Evolutionary conservation across 2,888 invertebrate genomes (phyloP).

Genomic region (Cryptosula pallasiana): DNA sequence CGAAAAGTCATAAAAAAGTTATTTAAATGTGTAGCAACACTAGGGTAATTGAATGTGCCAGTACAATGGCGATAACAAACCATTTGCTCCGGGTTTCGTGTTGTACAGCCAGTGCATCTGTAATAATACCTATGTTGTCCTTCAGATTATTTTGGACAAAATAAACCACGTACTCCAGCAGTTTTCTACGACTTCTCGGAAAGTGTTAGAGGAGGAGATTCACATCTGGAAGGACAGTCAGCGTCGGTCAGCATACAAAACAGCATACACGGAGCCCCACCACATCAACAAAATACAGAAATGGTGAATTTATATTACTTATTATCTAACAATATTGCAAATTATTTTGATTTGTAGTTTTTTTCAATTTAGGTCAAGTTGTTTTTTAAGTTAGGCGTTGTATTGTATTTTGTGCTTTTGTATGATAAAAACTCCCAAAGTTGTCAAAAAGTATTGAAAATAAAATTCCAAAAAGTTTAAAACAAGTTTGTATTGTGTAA

Average conservation of each 20-base stretch:
- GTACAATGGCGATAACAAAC: too few species aligned
- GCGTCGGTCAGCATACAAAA: background rate
- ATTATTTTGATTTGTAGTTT: background rate
- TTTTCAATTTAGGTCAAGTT: background rate
- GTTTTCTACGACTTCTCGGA: background rate
- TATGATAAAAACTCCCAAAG: too few species aligned
- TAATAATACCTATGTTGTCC: too few species aligned
- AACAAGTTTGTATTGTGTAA: too few species aligned
- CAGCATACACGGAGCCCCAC: background rate
- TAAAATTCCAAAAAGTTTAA: too few species aligned
- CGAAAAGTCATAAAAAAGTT: too few species aligned
- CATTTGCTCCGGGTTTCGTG: too few species aligned
- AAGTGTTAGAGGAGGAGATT: background rate
- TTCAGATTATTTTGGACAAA: constrained; percentile 1
- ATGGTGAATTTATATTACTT: background rate
- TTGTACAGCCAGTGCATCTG: too few species aligned
- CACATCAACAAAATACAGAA: constrained; percentile 12
- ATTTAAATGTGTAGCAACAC: too few species aligned
- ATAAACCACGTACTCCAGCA: background rate
- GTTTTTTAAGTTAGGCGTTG: background rate
- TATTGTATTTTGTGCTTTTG: background rate
- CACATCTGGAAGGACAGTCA: constrained; percentile 13
- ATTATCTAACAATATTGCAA: background rate
- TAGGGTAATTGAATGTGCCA: too few species aligned
- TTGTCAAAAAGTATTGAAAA: too few species aligned